Base-by-base conservation (phyloP, 2,113 vertebrate genomes). In the Lophochroa leadbeateri region DNA sequence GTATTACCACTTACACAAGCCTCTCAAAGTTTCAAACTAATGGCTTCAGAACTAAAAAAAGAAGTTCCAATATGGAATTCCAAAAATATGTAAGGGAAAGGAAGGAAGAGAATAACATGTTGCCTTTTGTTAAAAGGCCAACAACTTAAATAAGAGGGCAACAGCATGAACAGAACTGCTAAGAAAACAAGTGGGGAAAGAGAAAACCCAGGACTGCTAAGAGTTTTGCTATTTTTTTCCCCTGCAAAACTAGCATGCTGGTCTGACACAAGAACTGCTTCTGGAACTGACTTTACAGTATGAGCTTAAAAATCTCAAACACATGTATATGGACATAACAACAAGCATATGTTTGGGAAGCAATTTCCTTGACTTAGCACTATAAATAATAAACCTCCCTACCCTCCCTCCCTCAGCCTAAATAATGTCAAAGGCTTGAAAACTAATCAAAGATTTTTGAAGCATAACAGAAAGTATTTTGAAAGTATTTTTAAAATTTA, bases 271-370 rank as follows among this genome's bases (percentile, higher is more conserved):
- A 67, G 57, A 86, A 44, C 53, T 52, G 53, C 52, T 85, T n/a
- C 47, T 93, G 47, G 77, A 76, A 83, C 16, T 78, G 17, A 27
- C 33, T 93, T 65, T 76, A 70, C 64, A 90, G 77, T 14, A 52
- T 33, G 55, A 88, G 47, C 17, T 52, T 28, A 17, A 44, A 46
- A 96, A 96, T 95, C 49, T 84, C 88, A 71, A 93, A 81, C 94
- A 93, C 79, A 70, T 88, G 85, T 88, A 67, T 11, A 77, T 0
- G 24, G 85, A 33, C 72, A 81, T 96, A 96, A 96, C 82, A 88
- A 28, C 39, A 75, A 93, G 80, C 95, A 92, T 14, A 74, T 96
- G 95, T 52, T 67, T 68, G 76, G 82, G 82, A 82, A 94, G 65
- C 61, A 83, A 86, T 90, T 95, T 86, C 95, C 88, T 86, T 33